These are phyloP conservation scores for Cavia aperea DNA, from an alignment of 2,113 vertebrate genomes.

Conservation along the genomic window DNA sequence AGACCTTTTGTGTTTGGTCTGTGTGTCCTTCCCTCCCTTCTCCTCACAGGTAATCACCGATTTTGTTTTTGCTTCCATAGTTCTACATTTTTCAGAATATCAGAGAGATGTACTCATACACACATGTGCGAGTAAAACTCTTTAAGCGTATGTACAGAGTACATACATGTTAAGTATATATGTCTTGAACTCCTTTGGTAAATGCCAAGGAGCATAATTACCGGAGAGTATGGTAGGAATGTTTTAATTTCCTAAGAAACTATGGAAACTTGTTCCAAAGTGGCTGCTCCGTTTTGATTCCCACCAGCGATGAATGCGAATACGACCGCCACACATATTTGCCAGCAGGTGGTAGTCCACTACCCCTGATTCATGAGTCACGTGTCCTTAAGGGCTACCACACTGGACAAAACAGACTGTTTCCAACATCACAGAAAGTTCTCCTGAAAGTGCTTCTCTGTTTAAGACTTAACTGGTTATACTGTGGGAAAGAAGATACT, in stretches of 20 bases:
- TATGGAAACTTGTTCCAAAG: neutral
- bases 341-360: neutral
- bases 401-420: neutral
- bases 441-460: neutral
- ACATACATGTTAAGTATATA: neutral
- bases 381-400: neutral
- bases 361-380: neutral
- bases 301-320: neutral
- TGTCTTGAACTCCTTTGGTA: constrained; percentile 21
- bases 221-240: neutral
- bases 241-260: constrained; percentile 9
- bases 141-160: neutral
- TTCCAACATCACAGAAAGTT: neutral
- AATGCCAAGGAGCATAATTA: neutral
- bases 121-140: neutral
- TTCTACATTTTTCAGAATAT: neutral
- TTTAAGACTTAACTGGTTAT: constrained; percentile 7
- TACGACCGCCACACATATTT: neutral
- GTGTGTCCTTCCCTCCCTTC: neutral
- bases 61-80: neutral
- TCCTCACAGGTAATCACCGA: neutral
- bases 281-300: neutral
- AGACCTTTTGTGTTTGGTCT: neutral
- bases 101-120: neutral
- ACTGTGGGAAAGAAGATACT: neutral